phyloP scores from a whole-genome alignment of 2,113 vertebrate genomes.

The Penelope pileata region DNA sequence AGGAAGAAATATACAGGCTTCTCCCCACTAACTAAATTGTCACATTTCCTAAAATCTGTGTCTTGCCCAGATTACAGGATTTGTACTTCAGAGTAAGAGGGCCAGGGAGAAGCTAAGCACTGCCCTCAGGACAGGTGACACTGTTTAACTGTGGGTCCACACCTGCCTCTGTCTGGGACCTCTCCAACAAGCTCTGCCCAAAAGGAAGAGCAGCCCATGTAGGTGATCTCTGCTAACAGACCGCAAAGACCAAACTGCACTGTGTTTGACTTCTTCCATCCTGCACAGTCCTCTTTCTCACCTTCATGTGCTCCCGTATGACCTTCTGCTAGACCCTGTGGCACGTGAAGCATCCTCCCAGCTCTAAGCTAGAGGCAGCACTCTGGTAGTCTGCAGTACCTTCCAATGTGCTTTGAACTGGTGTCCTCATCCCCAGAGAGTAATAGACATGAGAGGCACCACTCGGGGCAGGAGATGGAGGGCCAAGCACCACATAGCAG shows the following conservation, averaged over 20 bases:
- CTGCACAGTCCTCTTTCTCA: background rate
- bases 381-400: background rate
- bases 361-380: background rate
- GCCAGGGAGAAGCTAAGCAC: background rate
- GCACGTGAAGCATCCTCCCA: background rate
- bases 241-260: background rate
- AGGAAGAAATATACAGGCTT: background rate
- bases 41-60: background rate
- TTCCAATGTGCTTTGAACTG: background rate
- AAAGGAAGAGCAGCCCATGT: background rate
- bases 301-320: fast-evolving
- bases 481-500: fast-evolving
- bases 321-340: background rate
- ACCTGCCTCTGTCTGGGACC: background rate
- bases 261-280: background rate
- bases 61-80: background rate
- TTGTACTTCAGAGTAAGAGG: background rate
- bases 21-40: background rate
- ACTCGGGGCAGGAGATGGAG: background rate
- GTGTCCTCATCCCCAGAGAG: background rate
- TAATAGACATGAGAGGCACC: background rate
- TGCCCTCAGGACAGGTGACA: background rate
- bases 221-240: background rate
- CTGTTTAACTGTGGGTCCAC: background rate
- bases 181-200: background rate